Conservation (phyloP, 2,797 vertebrate genomes). For the Momotus momota region DNA sequence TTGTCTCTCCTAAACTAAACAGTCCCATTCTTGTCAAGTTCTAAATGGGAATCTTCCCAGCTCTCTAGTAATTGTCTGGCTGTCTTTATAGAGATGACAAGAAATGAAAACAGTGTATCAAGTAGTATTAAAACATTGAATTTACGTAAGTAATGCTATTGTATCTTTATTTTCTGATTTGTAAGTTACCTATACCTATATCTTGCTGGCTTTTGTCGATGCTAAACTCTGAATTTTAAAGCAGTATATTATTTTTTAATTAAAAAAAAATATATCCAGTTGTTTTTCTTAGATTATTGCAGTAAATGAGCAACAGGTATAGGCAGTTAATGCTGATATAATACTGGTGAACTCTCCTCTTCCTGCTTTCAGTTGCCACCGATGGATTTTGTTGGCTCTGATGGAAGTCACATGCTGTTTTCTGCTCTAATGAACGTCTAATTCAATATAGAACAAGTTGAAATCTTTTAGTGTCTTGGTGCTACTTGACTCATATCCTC, state of each 20-base stretch:
- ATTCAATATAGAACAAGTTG: not conserved
- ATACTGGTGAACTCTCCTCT: not conserved
- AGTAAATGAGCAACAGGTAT: not conserved
- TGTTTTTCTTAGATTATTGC: not conserved
- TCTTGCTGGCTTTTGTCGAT: not conserved
- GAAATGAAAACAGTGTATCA: not conserved
- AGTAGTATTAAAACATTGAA: not conserved
- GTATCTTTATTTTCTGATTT: not conserved
- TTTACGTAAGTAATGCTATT: not conserved
- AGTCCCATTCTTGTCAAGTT: constrained; percentile 12
- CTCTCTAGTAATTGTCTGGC: not conserved
- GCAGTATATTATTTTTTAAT: not conserved
- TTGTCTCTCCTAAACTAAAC: constrained; percentile 15
- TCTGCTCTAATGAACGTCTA: not conserved
- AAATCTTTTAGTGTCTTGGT: not conserved
- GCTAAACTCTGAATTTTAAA: not conserved
- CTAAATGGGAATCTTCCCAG: not conserved
- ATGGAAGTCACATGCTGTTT: not conserved
- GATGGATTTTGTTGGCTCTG: not conserved
- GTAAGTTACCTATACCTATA: not conserved
- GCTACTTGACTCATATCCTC: not conserved
- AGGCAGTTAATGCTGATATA: not conserved
- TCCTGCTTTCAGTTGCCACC: not conserved
- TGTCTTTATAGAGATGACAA: not conserved
- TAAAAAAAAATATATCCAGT: not conserved